A percentile compares a stretch with the other conserved stretches of the same genome.
Conservation (phyloP, 2,888 invertebrate genomes). For the Erebia palarica region DNA sequence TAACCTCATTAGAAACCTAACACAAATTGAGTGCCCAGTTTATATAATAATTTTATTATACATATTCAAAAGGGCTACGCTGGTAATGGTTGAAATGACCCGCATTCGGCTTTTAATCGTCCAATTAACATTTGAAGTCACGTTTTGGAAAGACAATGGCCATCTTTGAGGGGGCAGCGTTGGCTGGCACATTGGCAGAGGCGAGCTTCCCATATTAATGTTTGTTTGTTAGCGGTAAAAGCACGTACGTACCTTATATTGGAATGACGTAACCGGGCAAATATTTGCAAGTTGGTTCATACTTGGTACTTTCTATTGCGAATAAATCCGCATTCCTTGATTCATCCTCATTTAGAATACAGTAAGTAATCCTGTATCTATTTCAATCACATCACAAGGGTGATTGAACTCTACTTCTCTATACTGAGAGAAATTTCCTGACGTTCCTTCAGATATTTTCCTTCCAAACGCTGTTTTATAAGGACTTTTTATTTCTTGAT, state of each 20-base stretch:
- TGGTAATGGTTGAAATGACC: slow-evolving; percentile 80
- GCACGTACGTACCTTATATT: slow-evolving; percentile 61
- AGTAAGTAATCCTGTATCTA: slow-evolving; percentile 8
- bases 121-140: slow-evolving; percentile 82
- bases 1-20: slow-evolving; percentile 81
- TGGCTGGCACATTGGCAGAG: slow-evolving; percentile 77
- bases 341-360: slow-evolving; percentile 1
- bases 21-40: slow-evolving; percentile 72
- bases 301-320: slow-evolving; percentile 21
- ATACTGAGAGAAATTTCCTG: too few relatives aligned
- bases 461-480: too few relatives aligned
- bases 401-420: neutral
- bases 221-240: slow-evolving; percentile 81
- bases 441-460: too few relatives aligned
- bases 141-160: slow-evolving; percentile 80
- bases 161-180: slow-evolving; percentile 80
- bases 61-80: slow-evolving; percentile 80
- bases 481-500: too few relatives aligned
- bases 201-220: slow-evolving; percentile 81
- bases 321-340: slow-evolving; percentile 19
- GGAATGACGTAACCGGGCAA: slow-evolving; percentile 68
- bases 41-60: slow-evolving; percentile 82
- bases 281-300: slow-evolving; percentile 61
- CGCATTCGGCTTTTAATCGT: slow-evolving; percentile 81
- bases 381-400: slow-evolving; percentile 2